These are phyloP conservation scores for Proterorhinus semilunaris DNA, from an alignment of 2,113 vertebrate species.

Conservation along the genomic window DNA sequence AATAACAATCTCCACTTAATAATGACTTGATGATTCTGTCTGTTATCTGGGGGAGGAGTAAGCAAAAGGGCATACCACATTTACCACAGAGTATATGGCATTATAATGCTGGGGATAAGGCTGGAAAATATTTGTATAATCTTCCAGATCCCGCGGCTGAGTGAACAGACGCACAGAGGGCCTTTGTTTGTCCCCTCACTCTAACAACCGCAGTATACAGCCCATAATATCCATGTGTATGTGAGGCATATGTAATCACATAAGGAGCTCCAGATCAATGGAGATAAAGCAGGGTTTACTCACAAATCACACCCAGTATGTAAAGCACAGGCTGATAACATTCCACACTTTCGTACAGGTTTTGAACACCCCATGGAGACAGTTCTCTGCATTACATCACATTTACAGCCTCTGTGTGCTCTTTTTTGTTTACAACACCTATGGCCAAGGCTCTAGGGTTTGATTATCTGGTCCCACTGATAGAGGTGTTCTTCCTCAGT, in stretches of 20 bases:
- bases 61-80: conserved; percentile 3
- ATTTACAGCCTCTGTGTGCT: no score
- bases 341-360: background rate
- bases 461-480: no score
- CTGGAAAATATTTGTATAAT: conserved; percentile 56
- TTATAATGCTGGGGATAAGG: conserved; percentile 48
- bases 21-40: no score
- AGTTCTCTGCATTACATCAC: no score
- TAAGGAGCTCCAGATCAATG: background rate
- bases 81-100: conserved; percentile 30
- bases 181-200: conserved; percentile 39
- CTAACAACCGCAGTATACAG: conserved; percentile 11
- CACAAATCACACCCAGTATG: background rate
- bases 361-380: no score
- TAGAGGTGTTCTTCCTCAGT: no score
- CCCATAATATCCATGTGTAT: background rate
- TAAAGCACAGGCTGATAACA: background rate
- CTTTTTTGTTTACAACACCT: no score
- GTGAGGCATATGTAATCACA: conserved; percentile 4
- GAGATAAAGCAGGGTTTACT: background rate
- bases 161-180: conserved; percentile 46
- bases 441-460: no score
- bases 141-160: conserved; percentile 48
- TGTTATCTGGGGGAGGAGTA: no score
- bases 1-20: no score